A percentile compares a stretch with the other conserved stretches of the same genome.
Conservation (phyloP, 2,888 invertebrate species). For the Ctena decussata region DNA sequence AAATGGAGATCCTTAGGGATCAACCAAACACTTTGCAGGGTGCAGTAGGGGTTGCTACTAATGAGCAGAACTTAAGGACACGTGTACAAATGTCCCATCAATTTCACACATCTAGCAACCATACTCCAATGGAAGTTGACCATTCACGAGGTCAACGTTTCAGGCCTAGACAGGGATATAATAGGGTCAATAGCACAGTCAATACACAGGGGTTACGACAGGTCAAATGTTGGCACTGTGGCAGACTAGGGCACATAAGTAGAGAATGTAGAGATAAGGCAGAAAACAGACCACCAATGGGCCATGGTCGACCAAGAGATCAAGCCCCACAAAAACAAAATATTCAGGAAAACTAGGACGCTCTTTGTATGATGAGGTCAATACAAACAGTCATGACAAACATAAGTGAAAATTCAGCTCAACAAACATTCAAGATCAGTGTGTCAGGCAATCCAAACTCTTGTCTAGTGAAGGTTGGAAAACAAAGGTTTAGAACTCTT, state of each 20-base stretch:
- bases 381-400: not conserved
- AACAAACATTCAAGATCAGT: not conserved
- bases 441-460: conserved; percentile 33
- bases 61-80: conserved; percentile 13
- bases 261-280: not conserved
- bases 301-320: not conserved
- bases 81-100: not conserved
- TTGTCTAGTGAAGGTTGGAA: conserved; percentile 23
- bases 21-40: conserved; percentile 9
- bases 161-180: not conserved
- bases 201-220: not conserved
- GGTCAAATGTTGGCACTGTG: conserved; percentile 14
- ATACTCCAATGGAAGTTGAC: not conserved
- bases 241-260: not conserved
- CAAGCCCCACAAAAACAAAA: not conserved
- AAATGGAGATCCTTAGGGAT: conserved; percentile 11
- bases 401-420: not conserved
- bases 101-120: too few relatives aligned
- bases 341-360: conserved; percentile 18
- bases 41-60: not conserved
- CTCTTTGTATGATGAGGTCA: conserved; percentile 22
- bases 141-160: not conserved
- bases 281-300: conserved; percentile 12
- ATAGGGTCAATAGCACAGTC: too few relatives aligned
- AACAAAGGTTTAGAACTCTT: conserved; percentile 39